Evolutionary conservation across 1,140 invertebrate species (phyloP), one percentile per base, ranked within the genome.

Genomic region (Drosophila grimshawi): DNA sequence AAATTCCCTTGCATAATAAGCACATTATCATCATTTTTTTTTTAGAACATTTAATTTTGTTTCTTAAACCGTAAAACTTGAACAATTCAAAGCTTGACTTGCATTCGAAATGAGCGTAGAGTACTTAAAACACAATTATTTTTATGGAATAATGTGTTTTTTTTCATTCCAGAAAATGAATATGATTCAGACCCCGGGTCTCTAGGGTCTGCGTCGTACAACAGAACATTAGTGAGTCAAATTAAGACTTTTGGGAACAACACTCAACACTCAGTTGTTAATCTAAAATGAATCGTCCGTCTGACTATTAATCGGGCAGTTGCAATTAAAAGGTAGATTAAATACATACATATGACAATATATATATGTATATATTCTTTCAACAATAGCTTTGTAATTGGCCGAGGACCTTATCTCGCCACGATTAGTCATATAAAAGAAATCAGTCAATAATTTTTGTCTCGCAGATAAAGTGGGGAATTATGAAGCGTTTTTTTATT

Each of bases 381-480:
- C n/a, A n/a, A n/a, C n/a, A n/a, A n/a, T n/a, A n/a, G n/a, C n/a
- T n/a, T 43, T 43, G 29, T 45, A 39, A 53, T n/a, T 10, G n/a
- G 19, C 19, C 11, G 51, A n/a, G 33, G 61, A 52, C 49, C 64
- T 60, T 49, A 62, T 52, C 60, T 61, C 8, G 7, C 39, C 41
- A 35, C 35, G 62, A 78, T 83, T 83, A 85, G 46, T 83, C 81
- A 83, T 83, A 80, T 63, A 37, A 57, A 52, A 52, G 48, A 27
- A 57, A 37, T 19, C 19, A 55, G 29, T 51, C 19, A 56, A 19
- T 45, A 10, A 37, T 19, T 19, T 19, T 19, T 1, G 19, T 19
- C 19, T 19, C 19, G 37, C n/a, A 63, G 51, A 41, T 5, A 48
- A 46, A 43, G 30, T 0, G 8, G 35, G 3, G 48, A 45, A 78